Evolutionary conservation across 2,888 invertebrate species (phyloP).

Genomic region (Zeuzera pyrina): DNA sequence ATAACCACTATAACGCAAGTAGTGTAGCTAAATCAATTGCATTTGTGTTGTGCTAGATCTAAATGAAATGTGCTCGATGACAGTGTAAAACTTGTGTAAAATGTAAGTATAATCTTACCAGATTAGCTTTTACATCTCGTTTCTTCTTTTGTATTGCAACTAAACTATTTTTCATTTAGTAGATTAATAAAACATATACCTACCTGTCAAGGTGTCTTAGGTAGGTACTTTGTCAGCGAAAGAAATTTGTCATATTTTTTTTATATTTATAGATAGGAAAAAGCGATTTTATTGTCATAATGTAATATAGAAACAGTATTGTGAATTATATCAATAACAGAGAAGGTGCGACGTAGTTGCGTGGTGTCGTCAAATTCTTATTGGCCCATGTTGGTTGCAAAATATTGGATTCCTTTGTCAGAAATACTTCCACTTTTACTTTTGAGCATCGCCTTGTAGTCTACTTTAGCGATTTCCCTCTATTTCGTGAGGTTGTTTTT

Average conservation of each 20-base stretch:
- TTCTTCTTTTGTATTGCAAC: background rate
- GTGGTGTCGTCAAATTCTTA: conserved; percentile 34
- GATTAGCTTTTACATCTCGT: conserved; percentile 21
- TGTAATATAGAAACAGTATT: background rate
- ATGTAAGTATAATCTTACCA: conserved; percentile 61
- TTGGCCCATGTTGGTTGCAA: conserved; percentile 65
- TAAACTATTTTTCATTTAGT: conserved; percentile 20
- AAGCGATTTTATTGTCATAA: conserved; percentile 33
- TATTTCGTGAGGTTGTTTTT: conserved; percentile 29
- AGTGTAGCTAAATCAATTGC: conserved; percentile 29
- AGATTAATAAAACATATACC: conserved; percentile 29
- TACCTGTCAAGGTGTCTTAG: conserved; percentile 16
- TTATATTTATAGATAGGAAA: conserved; percentile 42
- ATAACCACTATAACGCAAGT: conserved; percentile 15
- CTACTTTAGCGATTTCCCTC: conserved; percentile 32
- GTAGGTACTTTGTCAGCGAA: conserved; percentile 6
- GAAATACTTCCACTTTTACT: conserved; percentile 59
- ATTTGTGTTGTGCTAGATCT: conserved; percentile 30
- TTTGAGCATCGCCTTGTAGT: conserved; percentile 32
- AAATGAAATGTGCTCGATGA: conserved; percentile 67
- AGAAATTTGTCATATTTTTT: conserved; percentile 41
- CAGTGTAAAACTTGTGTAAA: conserved; percentile 56
- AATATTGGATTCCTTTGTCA: conserved; percentile 63
- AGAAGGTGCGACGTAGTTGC: conserved; percentile 2
- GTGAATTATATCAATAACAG: conserved; percentile 1